Base-by-base conservation (phyloP, 2,113 vertebrate genomes). In the Lophura nycthemera region DNA sequence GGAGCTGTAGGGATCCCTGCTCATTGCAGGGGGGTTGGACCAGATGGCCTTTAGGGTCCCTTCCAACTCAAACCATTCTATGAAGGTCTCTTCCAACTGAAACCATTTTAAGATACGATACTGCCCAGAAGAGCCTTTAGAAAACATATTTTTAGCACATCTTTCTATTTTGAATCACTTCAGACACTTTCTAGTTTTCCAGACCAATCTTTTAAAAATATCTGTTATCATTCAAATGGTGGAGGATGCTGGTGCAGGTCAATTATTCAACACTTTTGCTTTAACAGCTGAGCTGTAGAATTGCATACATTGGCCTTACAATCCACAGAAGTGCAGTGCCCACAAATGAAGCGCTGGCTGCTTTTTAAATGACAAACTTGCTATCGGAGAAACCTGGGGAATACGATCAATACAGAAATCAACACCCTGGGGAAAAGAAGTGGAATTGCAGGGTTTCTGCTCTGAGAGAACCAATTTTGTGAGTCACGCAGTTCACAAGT, bases 291-390 rank as follows among this genome's bases (percentile, higher is more conserved):
- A 8, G 24, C 69, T 67, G 65, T 36, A 42, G 64, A 77, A 89
- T 47, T 74, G 50, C 87, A 77, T 76, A 34, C 70, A 83, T 71
- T 92, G 91, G 60, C 74, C 91, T 59, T 70, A 50, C 81, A 70
- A 19, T 21, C 29, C 81, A 38, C 59, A 70, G 64, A 70, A 42
- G 42, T 87, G 60, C 10, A 3, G 4, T 29, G 50, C 60, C 60
- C 20, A 6, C 64, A 74, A 47, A 93, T 50, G 60, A 80, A 77
- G 83, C 0, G 2, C 74, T 87, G 67, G 34, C 91, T 83, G 4
- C 76, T 89, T 93, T 87, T 73, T 8, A 90, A 92, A 77, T 48
- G 67, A 56, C 71, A 86, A 56, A 15, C 38, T 81, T 90, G 83
- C 82, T 47, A 27, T 47, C 84, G 16, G 32, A 80, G 78, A 42